phyloP scores from a whole-genome alignment of 2,888 invertebrate genomes.

The Nephrotoma flavescens region DNA sequence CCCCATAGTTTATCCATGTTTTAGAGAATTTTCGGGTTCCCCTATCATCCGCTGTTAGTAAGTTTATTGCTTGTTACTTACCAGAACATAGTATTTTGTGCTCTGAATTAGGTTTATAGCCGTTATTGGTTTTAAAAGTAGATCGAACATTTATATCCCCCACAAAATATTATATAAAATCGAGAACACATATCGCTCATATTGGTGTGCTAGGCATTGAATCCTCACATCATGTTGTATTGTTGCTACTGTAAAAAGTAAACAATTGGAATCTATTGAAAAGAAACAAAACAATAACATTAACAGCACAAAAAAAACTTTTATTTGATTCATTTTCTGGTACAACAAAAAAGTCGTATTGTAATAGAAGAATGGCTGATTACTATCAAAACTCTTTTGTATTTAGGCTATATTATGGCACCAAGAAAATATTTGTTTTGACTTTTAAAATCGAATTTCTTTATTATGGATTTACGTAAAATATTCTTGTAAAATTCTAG shows the following conservation, averaged over 20 bases:
- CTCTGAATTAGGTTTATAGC: too few species aligned
- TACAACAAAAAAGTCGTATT: background rate
- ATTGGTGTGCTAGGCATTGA: background rate
- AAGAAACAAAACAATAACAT: background rate
- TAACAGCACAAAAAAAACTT: background rate
- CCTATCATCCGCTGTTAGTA: background rate
- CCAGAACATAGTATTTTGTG: background rate
- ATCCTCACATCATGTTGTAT: background rate
- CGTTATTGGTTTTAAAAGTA: too few species aligned
- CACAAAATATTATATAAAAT: too few species aligned
- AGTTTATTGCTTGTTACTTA: background rate
- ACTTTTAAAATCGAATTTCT: background rate
- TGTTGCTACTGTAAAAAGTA: background rate
- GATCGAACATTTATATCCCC: too few species aligned
- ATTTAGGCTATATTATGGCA: background rate
- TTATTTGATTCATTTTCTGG: background rate
- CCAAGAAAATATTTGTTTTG: background rate
- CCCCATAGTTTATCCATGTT: background rate
- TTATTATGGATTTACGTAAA: background rate
- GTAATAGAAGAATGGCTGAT: background rate
- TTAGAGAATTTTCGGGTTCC: background rate
- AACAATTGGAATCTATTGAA: background rate
- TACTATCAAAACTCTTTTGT: background rate
- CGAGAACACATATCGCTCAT: too few species aligned
- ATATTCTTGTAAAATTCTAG: too few species aligned